Base-by-base conservation (phyloP, 2,113 vertebrate species). In the Chaetops frenatus region DNA sequence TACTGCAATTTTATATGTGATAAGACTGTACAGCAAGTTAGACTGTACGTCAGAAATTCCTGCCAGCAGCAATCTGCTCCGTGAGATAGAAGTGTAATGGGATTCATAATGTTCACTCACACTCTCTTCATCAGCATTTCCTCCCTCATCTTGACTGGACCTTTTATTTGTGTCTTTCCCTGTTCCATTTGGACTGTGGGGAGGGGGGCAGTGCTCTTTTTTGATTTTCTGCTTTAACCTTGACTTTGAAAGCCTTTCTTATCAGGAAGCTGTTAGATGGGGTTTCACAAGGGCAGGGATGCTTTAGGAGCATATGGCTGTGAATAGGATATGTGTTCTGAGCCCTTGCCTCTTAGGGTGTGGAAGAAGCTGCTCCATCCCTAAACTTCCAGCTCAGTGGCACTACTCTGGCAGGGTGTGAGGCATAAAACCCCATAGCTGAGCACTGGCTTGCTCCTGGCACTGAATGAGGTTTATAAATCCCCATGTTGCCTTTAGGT, bases 21-120 rank as follows among this genome's bases (percentile, higher is more conserved):
- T 96, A 95, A 94, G 94, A 93, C 92, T 96, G 94, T 93, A 92
- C 88, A 97, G 92, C 92, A 88, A 96, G 88, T 95, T 89, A 94
- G 86, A 71, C 82, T 85, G 84, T 83, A 92, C 40, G 21, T 88
- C 93, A 94, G 93, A 87, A 95, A 96, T 94, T 95, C 86, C 94
- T 91, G 86, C 90, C 78, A 2, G 77, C 83, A 92, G 96, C 94
- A 92, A 80, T 95, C 95, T 92, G 94, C 91, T 90, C 48, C 4
- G 2, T 2, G 45, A 93, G 88, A 96, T 95, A 96, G 91, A 95
- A 85, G 65, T 86, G 78, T 95, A 96, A 96, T 95, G 95, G 90
- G 83, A 93, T 95, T 95, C 88, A 64, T 89, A 93, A 92, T 70
- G 80, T 92, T 95, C 95, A 18, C 85, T 94, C 85, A 45, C 74